A percentile compares a stretch with the other conserved stretches of the same genome.
phyloP scores from a whole-genome alignment of 37 sponge, comb jelly and placozoan genomes.

The Aplysina aerophoba region DNA sequence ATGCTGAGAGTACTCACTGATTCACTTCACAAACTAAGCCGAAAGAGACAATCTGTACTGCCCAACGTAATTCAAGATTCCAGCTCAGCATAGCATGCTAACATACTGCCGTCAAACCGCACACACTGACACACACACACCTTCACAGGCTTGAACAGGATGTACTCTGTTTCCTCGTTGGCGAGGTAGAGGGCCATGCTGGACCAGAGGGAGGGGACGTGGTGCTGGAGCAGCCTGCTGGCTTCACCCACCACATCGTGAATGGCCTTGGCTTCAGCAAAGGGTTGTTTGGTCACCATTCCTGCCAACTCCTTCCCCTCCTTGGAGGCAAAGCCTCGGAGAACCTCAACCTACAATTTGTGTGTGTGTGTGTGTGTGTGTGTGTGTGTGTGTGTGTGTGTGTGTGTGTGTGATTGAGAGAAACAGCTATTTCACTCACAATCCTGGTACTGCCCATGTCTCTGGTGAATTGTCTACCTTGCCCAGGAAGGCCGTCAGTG shows the following conservation, averaged over 20 bases:
- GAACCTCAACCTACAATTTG: slow-evolving; percentile 43
- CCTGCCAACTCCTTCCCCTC: slow-evolving; percentile 44
- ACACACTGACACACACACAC: slow-evolving; percentile 37
- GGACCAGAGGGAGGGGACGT: slow-evolving; percentile 64
- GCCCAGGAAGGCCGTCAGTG: slow-evolving; percentile 67
- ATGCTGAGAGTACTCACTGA: no score
- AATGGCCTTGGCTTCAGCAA: slow-evolving; percentile 81
- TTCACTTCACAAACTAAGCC: no score
- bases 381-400: not conserved
- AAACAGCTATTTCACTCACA: not conserved
- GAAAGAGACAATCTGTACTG: no score
- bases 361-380: not conserved
- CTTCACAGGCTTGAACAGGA: slow-evolving; percentile 94
- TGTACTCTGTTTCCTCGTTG: slow-evolving; percentile 93
- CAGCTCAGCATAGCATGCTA: no score
- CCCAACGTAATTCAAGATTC: no score
- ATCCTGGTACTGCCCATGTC: not conserved
- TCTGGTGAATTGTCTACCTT: slow-evolving; percentile 27
- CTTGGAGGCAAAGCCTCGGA: slow-evolving; percentile 62
- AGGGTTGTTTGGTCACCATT: slow-evolving; percentile 71
- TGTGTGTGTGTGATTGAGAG: not conserved
- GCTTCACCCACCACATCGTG: slow-evolving; percentile 69
- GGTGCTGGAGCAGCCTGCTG: slow-evolving; percentile 52
- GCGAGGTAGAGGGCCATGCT: slow-evolving; percentile 88
- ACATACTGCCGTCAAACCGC: slow-evolving; percentile 9